These are phyloP conservation scores for Enteromius viviparus DNA, from an alignment of 2,797 vertebrate species.

Conservation along the genomic window DNA sequence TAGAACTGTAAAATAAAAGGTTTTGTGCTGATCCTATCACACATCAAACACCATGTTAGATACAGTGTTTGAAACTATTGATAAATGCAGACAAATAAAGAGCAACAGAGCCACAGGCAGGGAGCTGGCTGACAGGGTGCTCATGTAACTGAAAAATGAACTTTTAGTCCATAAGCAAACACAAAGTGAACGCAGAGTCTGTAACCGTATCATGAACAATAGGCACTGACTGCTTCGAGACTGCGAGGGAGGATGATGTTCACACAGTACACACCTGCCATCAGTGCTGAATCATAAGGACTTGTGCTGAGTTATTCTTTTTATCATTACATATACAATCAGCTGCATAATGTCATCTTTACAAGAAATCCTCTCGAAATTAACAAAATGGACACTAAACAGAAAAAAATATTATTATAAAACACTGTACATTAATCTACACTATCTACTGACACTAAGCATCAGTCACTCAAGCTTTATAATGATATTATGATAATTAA, in stretches of 20 bases:
- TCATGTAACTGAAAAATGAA: constrained; percentile 20
- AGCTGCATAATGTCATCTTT: constrained; percentile 22
- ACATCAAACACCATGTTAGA: not conserved
- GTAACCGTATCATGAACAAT: constrained; percentile 34
- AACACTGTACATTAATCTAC: too few species aligned
- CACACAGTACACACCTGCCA: constrained; percentile 48
- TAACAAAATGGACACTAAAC: too few species aligned
- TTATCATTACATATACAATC: constrained; percentile 8
- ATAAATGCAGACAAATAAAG: not conserved
- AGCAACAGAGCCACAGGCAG: not conserved
- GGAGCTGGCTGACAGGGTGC: constrained; percentile 19
- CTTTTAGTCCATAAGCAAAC: constrained; percentile 30
- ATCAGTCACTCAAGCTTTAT: too few species aligned
- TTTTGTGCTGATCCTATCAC: too few species aligned
- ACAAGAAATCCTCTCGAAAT: not conserved
- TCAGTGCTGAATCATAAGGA: constrained; percentile 36
- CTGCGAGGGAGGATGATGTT: constrained; percentile 10
- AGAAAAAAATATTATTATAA: too few species aligned
- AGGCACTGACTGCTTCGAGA: constrained; percentile 6
- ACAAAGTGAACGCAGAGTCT: not conserved
- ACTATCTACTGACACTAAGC: too few species aligned
- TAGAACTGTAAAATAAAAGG: too few species aligned
- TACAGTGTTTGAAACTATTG: not conserved
- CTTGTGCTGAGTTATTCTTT: constrained; percentile 21
- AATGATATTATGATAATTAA: too few species aligned